phyloP scores from a whole-genome alignment of 2,888 invertebrate genomes.

The Congeria kusceri region DNA sequence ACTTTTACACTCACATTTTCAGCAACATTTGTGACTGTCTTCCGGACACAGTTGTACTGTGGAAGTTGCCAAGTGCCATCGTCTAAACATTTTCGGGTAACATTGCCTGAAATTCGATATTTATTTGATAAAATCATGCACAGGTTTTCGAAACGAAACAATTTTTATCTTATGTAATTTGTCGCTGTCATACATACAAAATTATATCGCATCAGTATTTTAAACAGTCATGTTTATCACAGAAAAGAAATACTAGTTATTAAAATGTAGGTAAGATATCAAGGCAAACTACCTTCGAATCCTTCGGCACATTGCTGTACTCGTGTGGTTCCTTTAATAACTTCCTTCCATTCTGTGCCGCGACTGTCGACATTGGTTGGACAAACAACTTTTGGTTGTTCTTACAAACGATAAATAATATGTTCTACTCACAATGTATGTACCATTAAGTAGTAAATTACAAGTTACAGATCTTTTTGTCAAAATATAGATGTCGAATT shows the following conservation, averaged over 20 bases:
- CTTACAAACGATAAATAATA: too few species aligned
- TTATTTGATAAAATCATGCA: background rate
- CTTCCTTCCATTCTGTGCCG: background rate
- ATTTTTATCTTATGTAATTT: too few species aligned
- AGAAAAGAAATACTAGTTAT: too few species aligned
- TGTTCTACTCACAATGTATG: too few species aligned
- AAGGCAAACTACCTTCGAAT: too few species aligned
- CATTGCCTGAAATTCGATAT: background rate
- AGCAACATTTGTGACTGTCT: slow-evolving; percentile 8
- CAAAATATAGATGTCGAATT: too few species aligned
- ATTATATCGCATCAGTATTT: background rate
- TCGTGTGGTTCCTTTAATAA: background rate
- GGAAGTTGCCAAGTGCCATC: slow-evolving; percentile 15
- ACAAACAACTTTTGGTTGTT: too few species aligned
- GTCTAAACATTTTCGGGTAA: slow-evolving; percentile 6
- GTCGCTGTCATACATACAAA: too few species aligned
- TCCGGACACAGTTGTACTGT: background rate
- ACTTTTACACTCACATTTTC: slow-evolving; percentile 3
- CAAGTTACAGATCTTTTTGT: too few species aligned
- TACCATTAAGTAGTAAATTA: too few species aligned
- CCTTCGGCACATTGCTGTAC: background rate
- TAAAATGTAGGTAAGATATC: too few species aligned
- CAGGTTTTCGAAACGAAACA: too few species aligned
- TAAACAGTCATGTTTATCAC: background rate
- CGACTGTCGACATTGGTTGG: background rate